Percentiles rank a stretch among this genome's conserved stretches.
Evolutionary conservation across 2,113 vertebrate genomes (phyloP).

Genomic region (Phylloscopus trochiloides): DNA sequence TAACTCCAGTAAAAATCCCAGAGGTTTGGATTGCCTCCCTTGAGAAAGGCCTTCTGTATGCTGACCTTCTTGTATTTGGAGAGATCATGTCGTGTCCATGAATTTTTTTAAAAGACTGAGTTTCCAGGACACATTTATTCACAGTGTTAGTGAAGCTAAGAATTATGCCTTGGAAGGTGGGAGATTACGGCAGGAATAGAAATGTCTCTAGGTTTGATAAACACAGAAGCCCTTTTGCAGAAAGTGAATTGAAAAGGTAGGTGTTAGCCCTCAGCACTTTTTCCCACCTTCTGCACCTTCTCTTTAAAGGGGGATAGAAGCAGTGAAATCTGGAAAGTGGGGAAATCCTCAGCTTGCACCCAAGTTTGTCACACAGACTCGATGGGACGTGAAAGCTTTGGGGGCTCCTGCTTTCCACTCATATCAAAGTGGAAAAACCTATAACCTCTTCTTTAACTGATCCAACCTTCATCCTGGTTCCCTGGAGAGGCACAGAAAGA

Average conservation of each 20-base stretch:
- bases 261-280: not conserved
- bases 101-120: not conserved
- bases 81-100: not conserved
- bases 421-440: not conserved
- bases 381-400: not conserved
- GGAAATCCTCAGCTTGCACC: not conserved
- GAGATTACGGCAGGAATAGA: not conserved
- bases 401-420: not conserved
- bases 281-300: not conserved
- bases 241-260: not conserved
- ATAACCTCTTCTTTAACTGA: not conserved
- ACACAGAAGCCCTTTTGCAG: not conserved
- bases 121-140: not conserved
- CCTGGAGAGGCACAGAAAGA: not conserved
- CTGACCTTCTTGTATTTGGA: slow-evolving; percentile 10
- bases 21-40: slow-evolving; percentile 30
- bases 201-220: not conserved
- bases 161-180: not conserved
- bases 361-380: not conserved
- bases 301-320: not conserved
- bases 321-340: not conserved
- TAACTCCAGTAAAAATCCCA: slow-evolving; percentile 51
- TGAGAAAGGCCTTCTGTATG: not conserved
- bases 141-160: not conserved
- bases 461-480: not conserved